These are phyloP conservation scores for Esox niger DNA, from an alignment of 2,113 vertebrate genomes.

Conservation along the genomic window DNA sequence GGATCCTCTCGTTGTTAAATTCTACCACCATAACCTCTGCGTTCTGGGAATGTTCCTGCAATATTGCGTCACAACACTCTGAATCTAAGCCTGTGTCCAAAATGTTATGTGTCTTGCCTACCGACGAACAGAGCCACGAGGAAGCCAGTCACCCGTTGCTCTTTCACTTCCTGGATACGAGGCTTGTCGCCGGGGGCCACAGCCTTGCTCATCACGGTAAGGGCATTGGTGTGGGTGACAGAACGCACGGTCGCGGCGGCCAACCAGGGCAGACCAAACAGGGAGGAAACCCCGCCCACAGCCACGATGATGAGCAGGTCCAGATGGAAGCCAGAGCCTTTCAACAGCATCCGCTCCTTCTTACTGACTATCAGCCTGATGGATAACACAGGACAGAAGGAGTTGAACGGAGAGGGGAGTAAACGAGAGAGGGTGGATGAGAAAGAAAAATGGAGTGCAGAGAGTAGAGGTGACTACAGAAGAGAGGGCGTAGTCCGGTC, in stretches of 20 bases:
- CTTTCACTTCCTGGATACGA: constrained; percentile 96
- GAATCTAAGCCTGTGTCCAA: background rate
- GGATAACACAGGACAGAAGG: too few species aligned
- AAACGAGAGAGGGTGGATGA: background rate
- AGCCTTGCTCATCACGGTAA: constrained; percentile 96
- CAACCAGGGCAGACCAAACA: constrained; percentile 94
- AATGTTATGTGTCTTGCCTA: constrained; percentile 60
- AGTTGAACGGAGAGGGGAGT: too few species aligned
- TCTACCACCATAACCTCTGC: too few species aligned
- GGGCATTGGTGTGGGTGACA: constrained; percentile 91
- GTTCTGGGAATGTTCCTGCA: too few species aligned
- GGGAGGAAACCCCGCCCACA: constrained; percentile 83
- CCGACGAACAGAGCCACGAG: constrained; percentile 89
- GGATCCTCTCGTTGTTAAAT: too few species aligned
- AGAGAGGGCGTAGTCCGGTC: background rate
- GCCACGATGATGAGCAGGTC: constrained; percentile 92
- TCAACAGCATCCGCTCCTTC: constrained; percentile 92
- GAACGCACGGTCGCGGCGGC: constrained; percentile 92
- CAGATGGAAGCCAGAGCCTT: constrained; percentile 95
- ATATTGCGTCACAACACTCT: too few species aligned
- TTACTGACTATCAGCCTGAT: constrained; percentile 89
- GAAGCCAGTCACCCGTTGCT: constrained; percentile 93
- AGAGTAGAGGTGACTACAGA: background rate
- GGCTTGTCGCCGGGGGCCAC: constrained; percentile 96
- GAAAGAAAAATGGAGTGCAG: background rate